Evolutionary conservation across 2,888 invertebrate species (phyloP).

Genomic region (Cheilosia variabilis): DNA sequence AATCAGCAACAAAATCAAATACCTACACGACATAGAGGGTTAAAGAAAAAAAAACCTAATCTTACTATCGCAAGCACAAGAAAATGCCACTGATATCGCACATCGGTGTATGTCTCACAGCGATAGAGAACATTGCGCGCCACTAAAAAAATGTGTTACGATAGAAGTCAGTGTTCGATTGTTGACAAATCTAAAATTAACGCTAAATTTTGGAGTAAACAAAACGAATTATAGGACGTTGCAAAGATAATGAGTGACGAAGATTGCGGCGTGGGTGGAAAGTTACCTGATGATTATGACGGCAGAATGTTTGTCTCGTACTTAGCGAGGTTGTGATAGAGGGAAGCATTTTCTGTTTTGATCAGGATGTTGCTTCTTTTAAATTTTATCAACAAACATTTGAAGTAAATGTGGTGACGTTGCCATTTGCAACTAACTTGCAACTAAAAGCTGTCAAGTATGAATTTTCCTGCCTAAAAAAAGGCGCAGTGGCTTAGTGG

Average conservation of each 20-base stretch:
- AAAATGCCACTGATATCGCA: neutral
- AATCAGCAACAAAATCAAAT: slow-evolving; percentile 30
- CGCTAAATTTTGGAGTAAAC: slow-evolving; percentile 40
- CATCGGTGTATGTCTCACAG: neutral
- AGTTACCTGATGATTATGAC: neutral
- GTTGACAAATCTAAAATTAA: slow-evolving; percentile 42
- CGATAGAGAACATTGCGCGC: neutral
- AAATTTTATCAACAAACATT: too few relatives aligned
- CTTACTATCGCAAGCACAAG: neutral
- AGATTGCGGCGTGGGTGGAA: slow-evolving; percentile 14
- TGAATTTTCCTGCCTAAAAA: too few relatives aligned
- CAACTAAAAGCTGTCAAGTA: too few relatives aligned
- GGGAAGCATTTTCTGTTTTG: neutral
- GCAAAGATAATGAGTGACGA: neutral
- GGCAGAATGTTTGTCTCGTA: neutral
- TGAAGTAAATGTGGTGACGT: too few relatives aligned
- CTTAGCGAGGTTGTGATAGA: neutral
- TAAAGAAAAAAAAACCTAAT: neutral
- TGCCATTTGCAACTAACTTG: too few relatives aligned
- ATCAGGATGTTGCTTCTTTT: neutral
- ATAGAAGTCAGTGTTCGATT: slow-evolving; percentile 23
- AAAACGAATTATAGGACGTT: neutral
- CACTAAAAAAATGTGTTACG: slow-evolving; percentile 3
- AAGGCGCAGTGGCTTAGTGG: too few relatives aligned
- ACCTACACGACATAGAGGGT: neutral